phyloP scores from a whole-genome alignment of 2,797 vertebrate species.

The Avahi laniger region DNA sequence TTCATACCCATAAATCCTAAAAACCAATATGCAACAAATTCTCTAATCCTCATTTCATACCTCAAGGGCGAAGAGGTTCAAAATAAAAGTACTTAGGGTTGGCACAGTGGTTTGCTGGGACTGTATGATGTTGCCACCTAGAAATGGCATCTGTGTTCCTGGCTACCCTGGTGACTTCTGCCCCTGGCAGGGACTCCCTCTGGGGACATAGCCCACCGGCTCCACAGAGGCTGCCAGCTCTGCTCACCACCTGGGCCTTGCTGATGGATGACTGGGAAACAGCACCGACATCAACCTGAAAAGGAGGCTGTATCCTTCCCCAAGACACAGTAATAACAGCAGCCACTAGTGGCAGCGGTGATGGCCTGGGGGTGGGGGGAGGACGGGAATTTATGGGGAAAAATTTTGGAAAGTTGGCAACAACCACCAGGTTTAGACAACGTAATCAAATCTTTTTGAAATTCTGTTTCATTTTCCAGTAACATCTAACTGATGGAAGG shows the following conservation, averaged over 20 bases:
- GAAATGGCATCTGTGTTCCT: conserved; percentile 50
- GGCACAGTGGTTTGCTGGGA: conserved; percentile 50
- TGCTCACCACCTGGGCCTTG: conserved; percentile 43
- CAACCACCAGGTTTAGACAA: conserved; percentile 15
- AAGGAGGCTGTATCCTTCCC: conserved; percentile 21
- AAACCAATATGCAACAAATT: conserved; percentile 82
- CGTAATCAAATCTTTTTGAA: not conserved
- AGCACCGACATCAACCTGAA: not conserved
- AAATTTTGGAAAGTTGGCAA: not conserved
- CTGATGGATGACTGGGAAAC: conserved; percentile 33
- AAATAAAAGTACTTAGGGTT: conserved; percentile 73
- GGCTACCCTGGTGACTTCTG: conserved; percentile 56
- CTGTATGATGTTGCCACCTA: conserved; percentile 26
- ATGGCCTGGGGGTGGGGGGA: not conserved
- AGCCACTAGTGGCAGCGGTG: not conserved
- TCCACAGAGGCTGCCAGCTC: not conserved
- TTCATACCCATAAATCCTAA: conserved; percentile 83
- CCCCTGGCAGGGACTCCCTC: conserved; percentile 64
- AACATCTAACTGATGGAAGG: not conserved
- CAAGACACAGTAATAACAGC: not conserved
- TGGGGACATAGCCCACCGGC: not conserved
- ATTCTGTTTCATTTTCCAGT: conserved; percentile 21
- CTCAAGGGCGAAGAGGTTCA: conserved; percentile 80
- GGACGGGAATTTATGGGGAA: not conserved
- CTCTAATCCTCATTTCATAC: conserved; percentile 85